Base-by-base conservation (phyloP, 2,888 invertebrate genomes). In the Idaea dimidiata region DNA sequence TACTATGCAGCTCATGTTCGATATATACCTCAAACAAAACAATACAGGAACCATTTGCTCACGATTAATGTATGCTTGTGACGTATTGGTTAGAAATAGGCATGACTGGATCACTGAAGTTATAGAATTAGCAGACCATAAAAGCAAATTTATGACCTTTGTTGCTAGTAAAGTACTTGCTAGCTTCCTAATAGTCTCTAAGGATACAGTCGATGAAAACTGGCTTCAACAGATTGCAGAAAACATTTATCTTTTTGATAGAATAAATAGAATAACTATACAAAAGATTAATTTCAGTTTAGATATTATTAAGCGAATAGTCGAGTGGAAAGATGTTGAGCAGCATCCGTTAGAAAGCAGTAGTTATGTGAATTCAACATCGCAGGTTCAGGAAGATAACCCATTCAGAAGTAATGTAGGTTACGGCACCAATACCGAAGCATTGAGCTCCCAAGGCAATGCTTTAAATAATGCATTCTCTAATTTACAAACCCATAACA, bases 301-400 rank as follows among this genome's bases (percentile, higher is more conserved):
- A 73, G 97, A 97, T 81, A 94, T 97, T 58, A 96, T 97, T 60
- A 97, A 97, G 79, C 94, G 97, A 73, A 96, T 97, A 76, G 96
- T 97, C 0, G 97, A 97, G 80, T 97, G 97, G 96, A 97, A 97
- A 78, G 97, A 97, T 85, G 89, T 95, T 32, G 95, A 96, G 80
- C 94, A 95, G 73, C 97, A 97, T 90, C 96, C 97, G 0, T 82
- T 97, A 54, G 97, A 97, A 78, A 97, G 97, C 66, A 94, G 93
- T 67, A 93, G 86, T 71, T 88, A 88, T 68, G 82, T 86, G 57
- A 82, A 88, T 74, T 80, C 79, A 18, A 88, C 79, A n/a, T 82
- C 74, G 60, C 87, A 80, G 64, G 84, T 90, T n/a, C 89, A 88
- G 67, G 91, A 89, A 66, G 91, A 91, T 62, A 91, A 91, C 70